These are phyloP conservation scores for Leuciscus idus DNA, from an alignment of 2,113 vertebrate species.

Conservation along the genomic window DNA sequence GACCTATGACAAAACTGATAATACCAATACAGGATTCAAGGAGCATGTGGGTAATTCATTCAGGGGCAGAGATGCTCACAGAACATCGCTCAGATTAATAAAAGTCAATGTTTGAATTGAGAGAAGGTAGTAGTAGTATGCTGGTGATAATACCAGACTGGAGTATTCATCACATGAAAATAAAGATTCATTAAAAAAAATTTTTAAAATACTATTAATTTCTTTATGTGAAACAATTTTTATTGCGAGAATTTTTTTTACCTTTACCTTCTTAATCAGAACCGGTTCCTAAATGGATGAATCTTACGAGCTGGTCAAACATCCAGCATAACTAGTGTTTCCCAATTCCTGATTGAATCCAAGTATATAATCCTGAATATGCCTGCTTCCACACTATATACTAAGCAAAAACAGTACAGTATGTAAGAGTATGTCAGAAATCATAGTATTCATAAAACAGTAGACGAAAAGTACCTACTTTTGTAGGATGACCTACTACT, in stretches of 20 bases:
- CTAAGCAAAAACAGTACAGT: too few species aligned
- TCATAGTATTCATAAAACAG: too few species aligned
- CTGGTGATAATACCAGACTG: background rate
- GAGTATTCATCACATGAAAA: too few species aligned
- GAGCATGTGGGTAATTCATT: background rate
- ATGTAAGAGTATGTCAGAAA: too few species aligned
- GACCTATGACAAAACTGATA: conserved; percentile 24
- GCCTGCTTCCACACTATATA: too few species aligned
- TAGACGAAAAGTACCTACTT: too few species aligned
- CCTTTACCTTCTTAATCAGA: background rate
- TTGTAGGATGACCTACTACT: too few species aligned
- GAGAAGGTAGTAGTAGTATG: background rate
- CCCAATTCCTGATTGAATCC: too few species aligned
- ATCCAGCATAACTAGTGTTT: background rate
- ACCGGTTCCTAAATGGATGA: background rate
- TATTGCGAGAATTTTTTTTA: too few species aligned
- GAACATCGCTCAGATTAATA: background rate
- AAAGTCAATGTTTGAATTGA: background rate
- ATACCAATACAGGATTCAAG: conserved; percentile 30
- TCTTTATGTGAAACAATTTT: background rate
- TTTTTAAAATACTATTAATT: background rate
- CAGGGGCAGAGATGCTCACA: background rate
- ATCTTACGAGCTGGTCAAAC: background rate
- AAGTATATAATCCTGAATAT: too few species aligned
- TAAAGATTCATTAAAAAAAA: too few species aligned